Evolutionary conservation across 2,113 vertebrate species (phyloP).

Genomic region (Chitala chitala): DNA sequence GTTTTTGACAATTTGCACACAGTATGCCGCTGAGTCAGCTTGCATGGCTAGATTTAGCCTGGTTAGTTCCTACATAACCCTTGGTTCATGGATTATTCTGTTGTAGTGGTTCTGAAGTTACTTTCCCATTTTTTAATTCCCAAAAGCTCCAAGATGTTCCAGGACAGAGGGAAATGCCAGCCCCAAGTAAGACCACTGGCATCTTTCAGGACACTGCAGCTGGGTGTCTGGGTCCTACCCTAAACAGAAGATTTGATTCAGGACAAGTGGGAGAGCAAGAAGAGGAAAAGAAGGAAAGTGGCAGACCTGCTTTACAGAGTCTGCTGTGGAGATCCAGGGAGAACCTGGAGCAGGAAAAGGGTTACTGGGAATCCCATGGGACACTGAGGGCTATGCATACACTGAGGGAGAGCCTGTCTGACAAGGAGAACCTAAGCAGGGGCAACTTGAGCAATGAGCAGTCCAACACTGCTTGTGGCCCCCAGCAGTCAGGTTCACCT

Average conservation of each 20-base stretch:
- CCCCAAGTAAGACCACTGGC: slow-evolving; percentile 18
- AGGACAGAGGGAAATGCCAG: slow-evolving; percentile 26
- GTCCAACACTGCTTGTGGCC: slow-evolving; percentile 25
- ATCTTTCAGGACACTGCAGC: slow-evolving; percentile 43
- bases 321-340: slow-evolving; percentile 83
- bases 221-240: slow-evolving; percentile 30
- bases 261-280: slow-evolving; percentile 38
- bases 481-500: slow-evolving; percentile 24
- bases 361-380: slow-evolving; percentile 52
- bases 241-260: slow-evolving; percentile 46
- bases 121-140: slow-evolving; percentile 7
- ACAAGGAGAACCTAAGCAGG: slow-evolving; percentile 67
- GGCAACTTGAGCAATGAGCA: slow-evolving; percentile 46
- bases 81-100: not conserved
- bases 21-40: not conserved
- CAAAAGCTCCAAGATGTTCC: slow-evolving; percentile 57
- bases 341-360: slow-evolving; percentile 74
- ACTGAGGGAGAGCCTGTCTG: slow-evolving; percentile 56
- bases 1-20: too few relatives aligned
- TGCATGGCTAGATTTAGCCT: not conserved
- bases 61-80: not conserved
- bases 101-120: not conserved
- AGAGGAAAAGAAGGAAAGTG: slow-evolving; percentile 49
- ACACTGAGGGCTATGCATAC: slow-evolving; percentile 31
- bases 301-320: slow-evolving; percentile 71